A percentile compares a stretch with the other conserved stretches of the same genome.
These are phyloP conservation scores for Oncorhynchus gorbuscha DNA, from an alignment of 2,113 vertebrate species.

Conservation along the genomic window DNA sequence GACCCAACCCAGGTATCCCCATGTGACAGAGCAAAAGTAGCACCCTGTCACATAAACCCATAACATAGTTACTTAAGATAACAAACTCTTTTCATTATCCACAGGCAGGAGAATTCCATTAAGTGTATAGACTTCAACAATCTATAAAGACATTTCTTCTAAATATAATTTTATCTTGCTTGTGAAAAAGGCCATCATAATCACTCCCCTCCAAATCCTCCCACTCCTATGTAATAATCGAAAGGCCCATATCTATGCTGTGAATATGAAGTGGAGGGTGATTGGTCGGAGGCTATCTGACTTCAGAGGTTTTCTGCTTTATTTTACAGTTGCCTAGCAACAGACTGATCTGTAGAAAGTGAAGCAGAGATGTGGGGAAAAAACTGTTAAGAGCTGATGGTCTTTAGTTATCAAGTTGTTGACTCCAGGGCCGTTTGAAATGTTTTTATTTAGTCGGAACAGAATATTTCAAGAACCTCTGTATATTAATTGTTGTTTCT, in stretches of 20 bases:
- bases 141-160: too few species aligned
- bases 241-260: background rate
- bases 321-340: slow-evolving; percentile 66
- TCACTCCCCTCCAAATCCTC: too few species aligned
- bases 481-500: background rate
- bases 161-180: too few species aligned
- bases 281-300: slow-evolving; percentile 54
- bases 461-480: too few species aligned
- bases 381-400: background rate
- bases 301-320: slow-evolving; percentile 53
- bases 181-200: too few species aligned
- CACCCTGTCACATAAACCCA: too few species aligned
- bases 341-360: slow-evolving; percentile 40
- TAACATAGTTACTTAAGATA: too few species aligned
- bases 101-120: too few species aligned
- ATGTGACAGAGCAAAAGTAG: too few species aligned
- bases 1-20: too few species aligned
- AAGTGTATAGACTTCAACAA: too few species aligned
- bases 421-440: background rate
- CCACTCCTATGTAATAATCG: slow-evolving; percentile 4
- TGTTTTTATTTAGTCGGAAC: background rate
- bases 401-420: background rate
- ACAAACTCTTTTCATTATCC: too few species aligned
- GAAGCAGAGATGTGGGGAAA: background rate
- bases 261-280: slow-evolving; percentile 31